Evolutionary conservation across 2,113 vertebrate species (phyloP).

Genomic region (Romanogobio albipinnatus): DNA sequence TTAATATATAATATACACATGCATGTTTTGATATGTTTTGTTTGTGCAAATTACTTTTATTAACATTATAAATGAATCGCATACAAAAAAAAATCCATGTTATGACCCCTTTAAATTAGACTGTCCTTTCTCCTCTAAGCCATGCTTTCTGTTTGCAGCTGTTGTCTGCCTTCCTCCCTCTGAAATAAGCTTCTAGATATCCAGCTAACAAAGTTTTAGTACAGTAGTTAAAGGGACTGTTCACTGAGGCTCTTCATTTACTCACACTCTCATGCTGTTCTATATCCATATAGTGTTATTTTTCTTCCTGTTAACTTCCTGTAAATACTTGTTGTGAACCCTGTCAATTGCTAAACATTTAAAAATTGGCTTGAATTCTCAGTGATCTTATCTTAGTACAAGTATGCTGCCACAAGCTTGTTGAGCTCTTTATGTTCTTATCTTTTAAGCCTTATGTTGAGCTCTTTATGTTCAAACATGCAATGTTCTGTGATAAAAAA

Average conservation of each 20-base stretch:
- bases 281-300: not conserved
- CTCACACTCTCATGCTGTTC: not conserved
- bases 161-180: not conserved
- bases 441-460: constrained; percentile 1
- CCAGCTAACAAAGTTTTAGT: not conserved
- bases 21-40: too few species aligned
- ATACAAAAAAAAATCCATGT: too few species aligned
- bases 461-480: constrained; percentile 15
- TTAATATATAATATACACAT: too few species aligned
- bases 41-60: too few species aligned
- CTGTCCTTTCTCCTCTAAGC: not conserved
- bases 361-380: constrained; percentile 45
- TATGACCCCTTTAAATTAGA: not conserved
- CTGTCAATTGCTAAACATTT: constrained; percentile 54
- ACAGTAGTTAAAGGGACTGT: not conserved
- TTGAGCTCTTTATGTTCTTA: constrained; percentile 25
- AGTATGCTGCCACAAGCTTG: constrained; percentile 35
- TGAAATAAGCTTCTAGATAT: constrained; percentile 5
- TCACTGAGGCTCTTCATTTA: not conserved
- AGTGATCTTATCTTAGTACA: constrained; percentile 16
- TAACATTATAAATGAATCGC: too few species aligned
- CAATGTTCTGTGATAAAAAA: too few species aligned
- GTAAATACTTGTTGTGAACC: constrained; percentile 35
- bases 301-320: constrained; percentile 53
- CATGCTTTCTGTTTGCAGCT: not conserved